Evolutionary conservation across 2,888 invertebrate species (phyloP).

Genomic region (Choreutis nemorana): DNA sequence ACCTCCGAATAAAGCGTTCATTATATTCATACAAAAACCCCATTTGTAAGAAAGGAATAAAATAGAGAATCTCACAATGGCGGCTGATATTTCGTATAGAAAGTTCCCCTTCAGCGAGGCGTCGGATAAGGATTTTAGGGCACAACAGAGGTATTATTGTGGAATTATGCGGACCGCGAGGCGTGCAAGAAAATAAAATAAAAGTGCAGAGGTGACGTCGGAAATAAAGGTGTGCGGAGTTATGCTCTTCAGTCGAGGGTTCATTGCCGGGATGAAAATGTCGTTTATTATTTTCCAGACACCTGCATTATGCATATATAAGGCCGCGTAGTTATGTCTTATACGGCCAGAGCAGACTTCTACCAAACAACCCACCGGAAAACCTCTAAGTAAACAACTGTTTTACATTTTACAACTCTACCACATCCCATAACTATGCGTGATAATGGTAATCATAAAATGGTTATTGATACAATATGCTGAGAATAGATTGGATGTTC

Average conservation of each 20-base stretch:
- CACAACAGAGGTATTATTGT: constrained; percentile 44
- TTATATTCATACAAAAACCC: constrained; percentile 51
- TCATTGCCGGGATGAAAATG: constrained; percentile 22
- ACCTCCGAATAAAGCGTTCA: constrained; percentile 59
- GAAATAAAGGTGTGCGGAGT: constrained; percentile 34
- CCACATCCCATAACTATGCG: constrained; percentile 43
- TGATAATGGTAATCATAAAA: constrained; percentile 45
- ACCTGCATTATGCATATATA: constrained; percentile 11
- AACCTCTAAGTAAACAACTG: constrained; percentile 47
- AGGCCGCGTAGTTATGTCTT: too few relatives aligned
- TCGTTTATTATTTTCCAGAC: constrained; percentile 27
- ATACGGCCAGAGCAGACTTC: background rate
- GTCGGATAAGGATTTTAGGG: constrained; percentile 39
- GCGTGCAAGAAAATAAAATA: constrained; percentile 55
- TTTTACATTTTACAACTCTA: constrained; percentile 34
- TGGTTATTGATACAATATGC: constrained; percentile 22
- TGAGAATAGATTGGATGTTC: constrained; percentile 29
- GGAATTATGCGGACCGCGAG: constrained; percentile 51
- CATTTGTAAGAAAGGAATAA: constrained; percentile 52
- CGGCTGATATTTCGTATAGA: constrained; percentile 55
- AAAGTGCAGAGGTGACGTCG: constrained; percentile 47
- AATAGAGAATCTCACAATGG: constrained; percentile 50
- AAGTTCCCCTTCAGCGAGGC: constrained; percentile 39
- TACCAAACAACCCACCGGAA: constrained; percentile 18
- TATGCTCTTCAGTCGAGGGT: constrained; percentile 34